Base-by-base conservation (phyloP, 2,113 vertebrate genomes). In the Apteryx mantelli region DNA sequence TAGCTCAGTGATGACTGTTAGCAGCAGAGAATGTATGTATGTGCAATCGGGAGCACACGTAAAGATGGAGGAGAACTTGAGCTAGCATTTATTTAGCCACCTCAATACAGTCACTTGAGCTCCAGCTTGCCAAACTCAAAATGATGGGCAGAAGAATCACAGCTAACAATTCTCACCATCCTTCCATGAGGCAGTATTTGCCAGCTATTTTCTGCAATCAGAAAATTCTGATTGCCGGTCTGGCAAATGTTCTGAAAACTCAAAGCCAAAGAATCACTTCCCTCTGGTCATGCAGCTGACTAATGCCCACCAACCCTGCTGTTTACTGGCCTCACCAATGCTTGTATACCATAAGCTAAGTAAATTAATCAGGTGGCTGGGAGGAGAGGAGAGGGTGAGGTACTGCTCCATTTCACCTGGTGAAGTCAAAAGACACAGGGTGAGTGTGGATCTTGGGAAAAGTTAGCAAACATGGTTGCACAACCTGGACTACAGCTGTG, bases 241-340 rank as follows among this genome's bases (percentile, higher is more conserved):
- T 84, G 74, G 9, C 48, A 77, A 81, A 77, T 11, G n/a, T n/a
- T 28, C 40, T 75, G 61, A 85, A 60, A 90, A 75, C 32, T 63
- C 52, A n/a, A 42, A 69, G 74, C 25, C 74, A 25, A 70, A 38
- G 53, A 15, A 56, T 44, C 28, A 25, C 61, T 89, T 2, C 5
- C 3, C 17, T 16, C 9, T 1, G 2, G 44, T 24, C 16, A 7
- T 0, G 9, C 6, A 48, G 30, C 38, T 84, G 53, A 50, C 38
- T n/a, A 40, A 20, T 34, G 46, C 44, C 56, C 28, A 78, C 55
- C 44, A 73, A 78, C 34, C 84, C 56, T 48, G 30, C 26, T 63
- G 13, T 24, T 78, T 25, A 18, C 8, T 24, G 74, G 20, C 69
- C 30, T 89, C 60, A 32, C 8, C 66, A 56, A 55, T 1, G 0